Evolutionary conservation across 2,888 invertebrate genomes (phyloP).

Genomic region (Taenaris catops): DNA sequence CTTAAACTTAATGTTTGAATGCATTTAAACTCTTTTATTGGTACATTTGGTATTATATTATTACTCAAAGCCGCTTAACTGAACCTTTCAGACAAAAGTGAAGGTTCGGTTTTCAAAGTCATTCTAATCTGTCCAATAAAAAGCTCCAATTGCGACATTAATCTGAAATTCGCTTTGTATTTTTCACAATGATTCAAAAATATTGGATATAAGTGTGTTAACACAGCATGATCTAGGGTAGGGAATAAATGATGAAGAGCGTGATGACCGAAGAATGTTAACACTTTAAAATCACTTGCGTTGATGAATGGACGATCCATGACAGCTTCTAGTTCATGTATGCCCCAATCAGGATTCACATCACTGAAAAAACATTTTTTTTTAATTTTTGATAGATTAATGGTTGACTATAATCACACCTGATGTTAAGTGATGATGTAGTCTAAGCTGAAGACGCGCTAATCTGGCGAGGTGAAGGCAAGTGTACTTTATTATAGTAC

Average conservation of each 20-base stretch:
- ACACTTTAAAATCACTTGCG: conserved; percentile 80
- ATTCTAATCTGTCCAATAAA: conserved; percentile 50
- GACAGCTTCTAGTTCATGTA: conserved; percentile 87
- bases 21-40: too few species aligned
- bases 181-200: conserved; percentile 67
- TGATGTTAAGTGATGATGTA: too few species aligned
- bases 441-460: too few species aligned
- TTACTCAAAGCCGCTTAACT: too few species aligned
- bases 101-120: conserved; percentile 44
- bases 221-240: conserved; percentile 85
- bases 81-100: conserved; percentile 27
- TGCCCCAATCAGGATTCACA: conserved; percentile 84
- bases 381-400: too few species aligned
- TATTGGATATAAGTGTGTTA: conserved; percentile 82
- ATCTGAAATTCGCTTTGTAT: conserved; percentile 53
- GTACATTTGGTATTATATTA: too few species aligned
- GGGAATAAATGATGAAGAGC: conserved; percentile 90
- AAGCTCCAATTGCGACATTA: conserved; percentile 49
- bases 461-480: too few species aligned
- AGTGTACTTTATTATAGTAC: too few species aligned
- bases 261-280: conserved; percentile 89
- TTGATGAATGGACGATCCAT: conserved; percentile 85
- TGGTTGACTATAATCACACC: neutral
- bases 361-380: conserved; percentile 50
- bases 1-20: too few species aligned